phyloP scores from a whole-genome alignment of 2,888 invertebrate species.

The Drosophila bunnanda region DNA sequence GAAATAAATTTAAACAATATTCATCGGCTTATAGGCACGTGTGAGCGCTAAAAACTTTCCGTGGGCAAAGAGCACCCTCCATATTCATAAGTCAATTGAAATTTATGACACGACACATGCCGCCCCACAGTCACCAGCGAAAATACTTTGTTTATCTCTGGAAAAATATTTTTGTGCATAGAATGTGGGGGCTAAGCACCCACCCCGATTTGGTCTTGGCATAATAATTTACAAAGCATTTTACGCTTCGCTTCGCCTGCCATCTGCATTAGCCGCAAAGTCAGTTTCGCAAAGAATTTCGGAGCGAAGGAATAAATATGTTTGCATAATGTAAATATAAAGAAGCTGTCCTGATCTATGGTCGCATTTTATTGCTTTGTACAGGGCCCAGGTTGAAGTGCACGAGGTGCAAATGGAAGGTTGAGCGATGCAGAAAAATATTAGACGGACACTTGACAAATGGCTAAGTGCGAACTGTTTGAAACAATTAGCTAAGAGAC shows the following conservation, averaged over 20 bases:
- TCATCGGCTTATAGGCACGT: slow-evolving; percentile 43
- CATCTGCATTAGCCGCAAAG: slow-evolving; percentile 74
- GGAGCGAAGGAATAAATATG: slow-evolving; percentile 38
- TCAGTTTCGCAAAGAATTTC: slow-evolving; percentile 52
- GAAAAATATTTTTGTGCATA: slow-evolving; percentile 58
- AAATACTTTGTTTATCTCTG: slow-evolving; percentile 52
- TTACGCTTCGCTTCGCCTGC: slow-evolving; percentile 74
- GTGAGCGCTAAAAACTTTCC: slow-evolving; percentile 36
- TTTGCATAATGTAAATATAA: slow-evolving; percentile 59
- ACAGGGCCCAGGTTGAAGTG: slow-evolving; percentile 27
- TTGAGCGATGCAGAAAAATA: background rate
- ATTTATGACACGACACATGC: slow-evolving; percentile 63
- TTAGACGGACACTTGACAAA: slow-evolving; percentile 12
- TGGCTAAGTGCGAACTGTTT: background rate
- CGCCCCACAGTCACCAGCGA: slow-evolving; percentile 8
- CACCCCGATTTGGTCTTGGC: slow-evolving; percentile 37
- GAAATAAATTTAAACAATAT: slow-evolving; percentile 32
- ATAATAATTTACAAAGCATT: slow-evolving; percentile 77
- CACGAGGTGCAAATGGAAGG: slow-evolving; percentile 5
- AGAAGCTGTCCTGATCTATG: slow-evolving; percentile 57
- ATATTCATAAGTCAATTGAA: slow-evolving; percentile 72
- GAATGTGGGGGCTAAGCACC: slow-evolving; percentile 33
- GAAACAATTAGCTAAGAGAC: background rate
- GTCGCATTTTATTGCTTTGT: slow-evolving; percentile 8
- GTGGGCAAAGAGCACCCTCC: slow-evolving; percentile 16